phyloP scores from a whole-genome alignment of 64 coral and sea anemone genomes.

The Porites lutea region DNA sequence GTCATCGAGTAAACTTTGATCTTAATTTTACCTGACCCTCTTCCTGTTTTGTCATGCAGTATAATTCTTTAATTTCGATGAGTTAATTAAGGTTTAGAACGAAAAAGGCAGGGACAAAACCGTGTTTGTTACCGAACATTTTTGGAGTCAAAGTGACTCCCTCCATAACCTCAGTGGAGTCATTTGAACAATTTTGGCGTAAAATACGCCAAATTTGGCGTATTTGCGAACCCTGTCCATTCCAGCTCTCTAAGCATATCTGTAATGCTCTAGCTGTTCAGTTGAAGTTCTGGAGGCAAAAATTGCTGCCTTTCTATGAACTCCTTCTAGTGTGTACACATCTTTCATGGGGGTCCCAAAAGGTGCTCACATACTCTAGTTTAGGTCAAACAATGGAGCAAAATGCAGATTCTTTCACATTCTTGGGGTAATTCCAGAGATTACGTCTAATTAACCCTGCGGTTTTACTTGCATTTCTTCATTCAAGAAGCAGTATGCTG shows the following conservation, averaged over 20 bases:
- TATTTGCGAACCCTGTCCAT: no score
- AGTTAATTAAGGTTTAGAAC: no score
- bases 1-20: no score
- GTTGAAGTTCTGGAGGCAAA: conserved; percentile 6
- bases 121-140: no score
- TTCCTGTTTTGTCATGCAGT: no score
- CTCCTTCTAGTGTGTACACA: conserved; percentile 28
- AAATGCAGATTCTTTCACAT: conserved; percentile 57
- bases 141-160: no score
- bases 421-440: conserved; percentile 45
- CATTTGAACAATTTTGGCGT: no score
- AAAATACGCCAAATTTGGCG: no score
- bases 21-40: no score
- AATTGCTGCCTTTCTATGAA: conserved; percentile 27
- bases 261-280: conserved; percentile 33
- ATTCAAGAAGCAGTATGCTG: conserved; percentile 23
- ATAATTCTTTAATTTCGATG: no score
- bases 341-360: conserved; percentile 35
- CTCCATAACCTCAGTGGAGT: no score
- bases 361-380: conserved; percentile 1
- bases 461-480: conserved; percentile 40
- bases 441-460: conserved; percentile 36
- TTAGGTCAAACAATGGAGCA: conserved; percentile 37
- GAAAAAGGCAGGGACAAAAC: no score
- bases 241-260: neutral